A percentile compares a stretch with the other conserved stretches of the same genome.
Evolutionary conservation across 2,113 vertebrate species (phyloP).

Genomic region (Orycteropus afer): DNA sequence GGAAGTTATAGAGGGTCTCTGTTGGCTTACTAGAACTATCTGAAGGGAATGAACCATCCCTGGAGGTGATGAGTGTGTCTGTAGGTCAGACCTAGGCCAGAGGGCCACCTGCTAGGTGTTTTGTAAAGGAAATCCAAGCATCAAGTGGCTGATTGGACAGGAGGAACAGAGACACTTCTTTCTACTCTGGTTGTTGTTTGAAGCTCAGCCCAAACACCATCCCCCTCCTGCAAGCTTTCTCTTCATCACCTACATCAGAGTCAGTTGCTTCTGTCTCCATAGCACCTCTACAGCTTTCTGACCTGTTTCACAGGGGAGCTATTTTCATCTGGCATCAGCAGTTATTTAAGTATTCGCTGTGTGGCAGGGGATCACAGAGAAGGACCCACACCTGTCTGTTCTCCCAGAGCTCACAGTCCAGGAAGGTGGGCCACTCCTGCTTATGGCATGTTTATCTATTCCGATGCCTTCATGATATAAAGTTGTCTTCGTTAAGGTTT

Average conservation of each 20-base stretch:
- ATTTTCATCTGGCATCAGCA: too few species aligned
- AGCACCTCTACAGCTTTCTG: neutral
- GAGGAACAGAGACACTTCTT: neutral
- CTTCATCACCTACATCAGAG: neutral
- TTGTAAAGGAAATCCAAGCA: neutral
- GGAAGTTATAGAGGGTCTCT: neutral
- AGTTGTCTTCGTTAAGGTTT: slow-evolving; percentile 85
- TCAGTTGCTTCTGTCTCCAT: neutral
- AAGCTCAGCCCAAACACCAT: neutral
- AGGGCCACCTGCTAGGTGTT: neutral
- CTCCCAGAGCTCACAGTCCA: accelerated
- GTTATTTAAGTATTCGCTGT: neutral
- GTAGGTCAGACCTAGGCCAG: neutral
- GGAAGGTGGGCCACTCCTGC: neutral
- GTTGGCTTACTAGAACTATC: neutral
- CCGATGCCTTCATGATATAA: neutral
- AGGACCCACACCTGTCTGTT: neutral
- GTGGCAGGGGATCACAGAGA: too few species aligned
- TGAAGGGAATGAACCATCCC: accelerated
- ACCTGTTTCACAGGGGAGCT: neutral
- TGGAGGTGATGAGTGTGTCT: neutral
- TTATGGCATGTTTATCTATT: accelerated
- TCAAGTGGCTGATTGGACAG: neutral
- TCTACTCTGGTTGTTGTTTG: neutral
- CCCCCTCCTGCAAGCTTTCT: neutral